Base-by-base conservation (phyloP, 2,113 vertebrate genomes). In the Vimba vimba region DNA sequence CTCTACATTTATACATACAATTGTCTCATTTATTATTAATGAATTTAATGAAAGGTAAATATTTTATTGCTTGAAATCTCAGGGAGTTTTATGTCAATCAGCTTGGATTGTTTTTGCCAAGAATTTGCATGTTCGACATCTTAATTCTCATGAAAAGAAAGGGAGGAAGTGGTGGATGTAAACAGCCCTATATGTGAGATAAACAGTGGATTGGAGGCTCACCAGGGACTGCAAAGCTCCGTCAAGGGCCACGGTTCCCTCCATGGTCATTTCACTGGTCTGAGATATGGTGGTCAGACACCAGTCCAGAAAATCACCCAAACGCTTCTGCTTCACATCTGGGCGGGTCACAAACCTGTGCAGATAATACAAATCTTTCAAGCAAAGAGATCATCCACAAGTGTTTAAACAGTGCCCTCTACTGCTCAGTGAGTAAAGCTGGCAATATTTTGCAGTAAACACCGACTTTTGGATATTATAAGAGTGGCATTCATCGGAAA, bases 141-240 rank as follows among this genome's bases (percentile, higher is more conserved):
- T 21, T 10, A 68, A 19, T 68, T 33, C 30, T 68, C 30, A 7
- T 19, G 66, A 69, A 36, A 69, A 68, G 9, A 39, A 36, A 39
- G 36, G 13, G 4, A 11, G 19, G 30, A 36, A 69, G 66, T 36
- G 66, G 66, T 36, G 66, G 10, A 68, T 19, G 19, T 33, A 7
- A 5, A 6, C n/a, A 78, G 25, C 19, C 19, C 13, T 12, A 2
- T 6, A 13, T 57, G 12, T n/a, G 33, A 43, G 33, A 74, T 39
- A 45, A 45, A 43, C 8, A 12, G 30, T 2, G 19, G 55, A 55
- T 57, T 39, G 62, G 55, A 59, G 59, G 68, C 59, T 95, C 95
- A 99, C 98, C 97, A 99, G 93, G 69, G 97, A 96, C 92, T 98
- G 96, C 82, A 99, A 94, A 87, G 93, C 95, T 85, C 98, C 97